These are phyloP conservation scores for Cardiocondyla obscurior DNA, from an alignment of 1,140 invertebrate genomes.

Conservation along the genomic window DNA sequence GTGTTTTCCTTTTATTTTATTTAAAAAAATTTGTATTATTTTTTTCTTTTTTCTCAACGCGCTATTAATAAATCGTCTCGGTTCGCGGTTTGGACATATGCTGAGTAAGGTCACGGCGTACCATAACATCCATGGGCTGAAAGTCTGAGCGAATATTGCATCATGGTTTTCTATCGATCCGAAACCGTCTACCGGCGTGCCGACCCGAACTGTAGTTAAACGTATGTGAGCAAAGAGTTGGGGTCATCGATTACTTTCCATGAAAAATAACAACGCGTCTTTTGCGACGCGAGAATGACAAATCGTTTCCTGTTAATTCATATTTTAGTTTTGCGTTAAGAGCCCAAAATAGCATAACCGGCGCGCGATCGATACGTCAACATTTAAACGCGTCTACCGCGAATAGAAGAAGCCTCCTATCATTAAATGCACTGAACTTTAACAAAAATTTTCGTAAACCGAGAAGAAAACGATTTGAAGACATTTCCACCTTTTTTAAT, in stretches of 20 bases:
- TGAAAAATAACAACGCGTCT: constrained; percentile 25
- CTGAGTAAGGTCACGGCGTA: neutral
- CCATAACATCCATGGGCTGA: constrained; percentile 25
- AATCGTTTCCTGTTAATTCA: constrained; percentile 37
- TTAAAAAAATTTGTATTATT: neutral
- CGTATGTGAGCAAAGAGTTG: constrained; percentile 34
- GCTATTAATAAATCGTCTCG: neutral
- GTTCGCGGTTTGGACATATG: neutral
- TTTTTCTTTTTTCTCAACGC: neutral
- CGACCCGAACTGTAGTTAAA: constrained; percentile 45
- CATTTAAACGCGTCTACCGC: neutral
- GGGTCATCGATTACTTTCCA: constrained; percentile 55
- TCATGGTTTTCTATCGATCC: constrained; percentile 67
- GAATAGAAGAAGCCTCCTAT: neutral
- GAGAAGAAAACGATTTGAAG: neutral
- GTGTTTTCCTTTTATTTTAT: too few species aligned
- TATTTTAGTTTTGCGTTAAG: neutral
- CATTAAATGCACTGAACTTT: neutral
- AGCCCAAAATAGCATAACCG: neutral
- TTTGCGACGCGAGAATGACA: constrained; percentile 39
- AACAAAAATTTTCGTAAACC: neutral
- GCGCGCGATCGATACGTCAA: neutral
- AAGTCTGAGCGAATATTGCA: constrained; percentile 65
- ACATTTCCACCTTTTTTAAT: too few species aligned
- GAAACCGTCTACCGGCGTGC: neutral